Evolutionary conservation across 2,888 invertebrate species (phyloP).

Genomic region (Caenorhabditis imperialis): DNA sequence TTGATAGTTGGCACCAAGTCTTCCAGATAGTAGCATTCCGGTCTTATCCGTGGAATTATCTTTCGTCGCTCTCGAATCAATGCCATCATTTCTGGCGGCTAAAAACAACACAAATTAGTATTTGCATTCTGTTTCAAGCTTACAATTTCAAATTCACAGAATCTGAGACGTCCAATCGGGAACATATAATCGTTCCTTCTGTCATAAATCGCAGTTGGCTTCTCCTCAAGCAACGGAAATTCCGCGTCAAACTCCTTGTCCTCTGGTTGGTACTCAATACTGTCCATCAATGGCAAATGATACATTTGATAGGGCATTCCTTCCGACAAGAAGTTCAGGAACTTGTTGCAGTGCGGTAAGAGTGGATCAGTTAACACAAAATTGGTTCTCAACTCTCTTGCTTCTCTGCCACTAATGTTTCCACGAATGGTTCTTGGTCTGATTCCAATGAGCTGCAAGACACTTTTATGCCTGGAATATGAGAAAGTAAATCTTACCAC

Average conservation of each 20-base stretch:
- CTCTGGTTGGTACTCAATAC: too few species aligned
- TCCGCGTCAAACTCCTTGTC: background rate
- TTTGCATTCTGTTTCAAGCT: background rate
- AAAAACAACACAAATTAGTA: conserved; percentile 1
- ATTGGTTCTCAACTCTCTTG: background rate
- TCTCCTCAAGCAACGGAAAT: background rate
- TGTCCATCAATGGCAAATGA: too few species aligned
- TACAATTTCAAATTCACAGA: conserved; percentile 34
- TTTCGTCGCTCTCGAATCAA: conserved; percentile 6
- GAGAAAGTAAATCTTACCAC: conserved; percentile 4
- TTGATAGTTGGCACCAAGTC: background rate
- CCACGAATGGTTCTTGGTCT: background rate
- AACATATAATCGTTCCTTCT: conserved; percentile 6
- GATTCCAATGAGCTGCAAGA: conserved; percentile 8
- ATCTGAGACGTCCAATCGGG: conserved; percentile 17
- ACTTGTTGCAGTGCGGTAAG: conserved; percentile 15
- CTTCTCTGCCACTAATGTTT: background rate
- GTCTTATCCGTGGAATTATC: background rate
- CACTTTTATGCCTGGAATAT: too few species aligned
- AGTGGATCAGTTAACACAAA: conserved; percentile 1
- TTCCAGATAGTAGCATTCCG: background rate
- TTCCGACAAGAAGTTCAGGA: conserved; percentile 12
- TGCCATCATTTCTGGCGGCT: conserved; percentile 21
- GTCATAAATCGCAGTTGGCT: conserved; percentile 16
- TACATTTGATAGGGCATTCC: conserved; percentile 13